Evolutionary conservation across 2,113 vertebrate species (phyloP).

Genomic region (Arothron firmamentum): DNA sequence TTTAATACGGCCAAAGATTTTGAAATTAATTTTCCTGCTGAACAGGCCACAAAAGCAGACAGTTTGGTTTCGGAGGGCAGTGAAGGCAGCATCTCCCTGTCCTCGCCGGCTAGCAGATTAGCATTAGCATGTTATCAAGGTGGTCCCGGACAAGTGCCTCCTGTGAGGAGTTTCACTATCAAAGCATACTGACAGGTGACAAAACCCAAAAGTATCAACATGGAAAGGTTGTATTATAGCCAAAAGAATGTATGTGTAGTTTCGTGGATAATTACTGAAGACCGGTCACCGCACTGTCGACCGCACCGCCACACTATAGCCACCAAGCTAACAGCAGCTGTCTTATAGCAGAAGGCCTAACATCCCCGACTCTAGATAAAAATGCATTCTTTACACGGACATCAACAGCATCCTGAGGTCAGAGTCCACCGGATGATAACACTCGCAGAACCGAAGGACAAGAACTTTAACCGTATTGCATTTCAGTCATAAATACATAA

Average conservation of each 20-base stretch:
- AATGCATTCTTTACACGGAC: not conserved
- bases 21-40: not conserved
- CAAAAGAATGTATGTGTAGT: not conserved
- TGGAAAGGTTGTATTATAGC: rapidly evolving
- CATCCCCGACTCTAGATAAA: constrained; percentile 26
- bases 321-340: constrained; percentile 35
- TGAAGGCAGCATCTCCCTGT: constrained; percentile 38
- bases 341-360: constrained; percentile 43
- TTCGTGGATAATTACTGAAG: not conserved
- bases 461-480: not conserved
- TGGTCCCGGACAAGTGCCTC: constrained; percentile 16
- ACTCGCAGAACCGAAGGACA: too few relatives aligned
- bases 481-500: not conserved
- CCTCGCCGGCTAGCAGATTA: constrained; percentile 42
- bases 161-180: not conserved
- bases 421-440: not conserved
- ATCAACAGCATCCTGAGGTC: not conserved
- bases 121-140: constrained; percentile 47
- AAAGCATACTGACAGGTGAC: not conserved
- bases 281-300: constrained; percentile 9
- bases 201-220: not conserved
- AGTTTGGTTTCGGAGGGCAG: constrained; percentile 3
- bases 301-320: constrained; percentile 44
- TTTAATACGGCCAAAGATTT: not conserved
- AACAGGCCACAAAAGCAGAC: not conserved